Evolutionary conservation across 2,797 vertebrate genomes (phyloP), one percentile per base, ranked within the genome.

Genomic region (Carcharodon carcharias): DNA sequence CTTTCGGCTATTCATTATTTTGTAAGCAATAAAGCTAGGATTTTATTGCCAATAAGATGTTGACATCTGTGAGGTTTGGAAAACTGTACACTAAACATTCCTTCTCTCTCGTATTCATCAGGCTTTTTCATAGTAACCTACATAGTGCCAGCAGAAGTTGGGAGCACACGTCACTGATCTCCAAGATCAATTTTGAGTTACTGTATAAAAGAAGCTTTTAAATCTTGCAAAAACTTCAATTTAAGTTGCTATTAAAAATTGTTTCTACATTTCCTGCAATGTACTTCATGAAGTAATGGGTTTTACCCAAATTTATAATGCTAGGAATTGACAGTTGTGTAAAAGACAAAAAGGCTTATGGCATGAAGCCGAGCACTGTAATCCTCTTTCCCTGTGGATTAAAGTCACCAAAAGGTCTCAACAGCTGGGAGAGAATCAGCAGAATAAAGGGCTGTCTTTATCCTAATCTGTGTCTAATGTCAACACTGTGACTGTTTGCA

Each of bases 381-480:
- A 93, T 93, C 91, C n/a, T 23, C 91, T 93, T 93, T 93, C 91
- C 23, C 12, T n/a, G 58, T 11, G n/a, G 91, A 93, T 93, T 93
- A 45, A 65, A 67, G n/a, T 45, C 82, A 85, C 45, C 82, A 85
- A 85, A 85, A 85, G 80, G 80, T 93, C n/a, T 40, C 2, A 93
- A 67, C 91, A 67, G 61, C 50, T 67, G 91, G n/a, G 61, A 67
- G n/a, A 67, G 91, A 93, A 93, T 93, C 91, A 67, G n/a, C 31
- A 65, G 91, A 93, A 26, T 67, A 93, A 93, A 45, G 18, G n/a
- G 61, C 8, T 93, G 61, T 45, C 21, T 93, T 45, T 8, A 45
- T 45, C n/a, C 61, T 93, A 65, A 93, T 93, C 61, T 67, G 35
- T 65, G 65, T 67, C 18, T 63, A 65, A 65, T 23, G 35, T 40